These are phyloP conservation scores for Drosophila tani DNA, from an alignment of 1,140 invertebrate species.

Conservation along the genomic window DNA sequence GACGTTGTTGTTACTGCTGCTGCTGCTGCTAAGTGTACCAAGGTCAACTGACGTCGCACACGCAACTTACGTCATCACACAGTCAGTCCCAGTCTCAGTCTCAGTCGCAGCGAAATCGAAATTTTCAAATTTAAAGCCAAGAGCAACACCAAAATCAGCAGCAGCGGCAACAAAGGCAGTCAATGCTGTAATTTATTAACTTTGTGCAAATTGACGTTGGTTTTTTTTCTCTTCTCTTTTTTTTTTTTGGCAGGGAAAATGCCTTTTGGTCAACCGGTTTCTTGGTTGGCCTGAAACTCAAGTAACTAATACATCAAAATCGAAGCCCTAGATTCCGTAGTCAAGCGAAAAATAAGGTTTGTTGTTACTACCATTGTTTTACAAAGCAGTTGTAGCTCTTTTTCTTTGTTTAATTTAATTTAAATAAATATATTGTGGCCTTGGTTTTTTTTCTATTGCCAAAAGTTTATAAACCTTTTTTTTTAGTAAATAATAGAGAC, in stretches of 20 bases:
- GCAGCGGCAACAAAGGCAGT: conserved; percentile 38
- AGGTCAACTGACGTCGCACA: conserved; percentile 70
- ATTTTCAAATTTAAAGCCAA: conserved; percentile 64
- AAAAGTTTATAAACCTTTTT: too few species aligned
- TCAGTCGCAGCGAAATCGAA: conserved; percentile 48
- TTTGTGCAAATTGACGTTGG: conserved; percentile 55
- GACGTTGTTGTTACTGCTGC: conserved; percentile 33
- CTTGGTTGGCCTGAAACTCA: conserved; percentile 9
- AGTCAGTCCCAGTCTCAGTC: neutral
- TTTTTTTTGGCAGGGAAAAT: conserved; percentile 38
- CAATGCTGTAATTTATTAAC: conserved; percentile 79
- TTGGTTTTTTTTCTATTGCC: too few species aligned
- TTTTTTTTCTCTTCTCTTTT: conserved; percentile 16
- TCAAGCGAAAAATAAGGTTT: conserved; percentile 3
- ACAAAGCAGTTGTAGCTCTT: neutral
- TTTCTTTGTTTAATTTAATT: neutral
- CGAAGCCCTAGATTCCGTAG: conserved; percentile 31
- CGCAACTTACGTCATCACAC: conserved; percentile 68
- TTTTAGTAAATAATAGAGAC: too few species aligned
- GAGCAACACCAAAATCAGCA: conserved; percentile 25
- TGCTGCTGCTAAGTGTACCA: conserved; percentile 70
- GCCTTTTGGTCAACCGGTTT: conserved; percentile 42
- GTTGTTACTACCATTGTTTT: neutral
- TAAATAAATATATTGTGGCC: too few species aligned
- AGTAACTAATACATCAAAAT: conserved; percentile 39